A percentile compares a stretch with the other conserved stretches of the same genome.
Evolutionary conservation across 2,888 invertebrate species (phyloP).

Genomic region (Tricholauxania praeusta): DNA sequence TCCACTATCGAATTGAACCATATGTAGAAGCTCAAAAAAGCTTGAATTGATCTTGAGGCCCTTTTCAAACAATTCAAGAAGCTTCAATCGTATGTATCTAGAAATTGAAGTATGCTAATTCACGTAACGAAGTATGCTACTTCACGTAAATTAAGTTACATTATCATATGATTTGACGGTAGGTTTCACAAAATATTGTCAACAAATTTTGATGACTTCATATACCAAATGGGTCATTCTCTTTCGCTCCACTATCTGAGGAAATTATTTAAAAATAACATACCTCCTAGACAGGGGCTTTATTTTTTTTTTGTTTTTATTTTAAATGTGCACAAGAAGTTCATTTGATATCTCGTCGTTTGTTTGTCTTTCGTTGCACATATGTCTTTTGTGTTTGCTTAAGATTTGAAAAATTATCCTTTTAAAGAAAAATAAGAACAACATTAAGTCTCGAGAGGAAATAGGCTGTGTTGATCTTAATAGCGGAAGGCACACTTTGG

Average conservation of each 20-base stretch:
- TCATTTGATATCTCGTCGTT: conserved; percentile 24
- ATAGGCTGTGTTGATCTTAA: conserved; percentile 54
- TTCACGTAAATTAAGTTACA: no score
- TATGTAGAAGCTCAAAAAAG: no score
- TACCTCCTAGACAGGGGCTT: conserved; percentile 1
- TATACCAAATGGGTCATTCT: no score
- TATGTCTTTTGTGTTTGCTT: conserved; percentile 4
- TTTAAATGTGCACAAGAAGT: neutral
- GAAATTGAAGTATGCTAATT: no score
- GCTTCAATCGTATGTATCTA: no score
- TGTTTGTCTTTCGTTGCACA: conserved; percentile 13
- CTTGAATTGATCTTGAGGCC: no score
- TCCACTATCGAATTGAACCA: no score
- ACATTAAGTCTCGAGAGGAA: conserved; percentile 45
- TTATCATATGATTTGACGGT: no score
- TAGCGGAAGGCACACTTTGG: conserved; percentile 55
- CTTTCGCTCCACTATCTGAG: conserved; percentile 25
- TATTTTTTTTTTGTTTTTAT: conserved; percentile 17
- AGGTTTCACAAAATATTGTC: no score
- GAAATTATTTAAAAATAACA: conserved; percentile 1
- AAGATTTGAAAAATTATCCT: neutral
- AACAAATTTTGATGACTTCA: no score
- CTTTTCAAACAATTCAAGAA: no score
- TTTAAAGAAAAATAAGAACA: neutral
- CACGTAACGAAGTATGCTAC: no score